A percentile compares a stretch with the other conserved stretches of the same genome.
Evolutionary conservation across 2,113 vertebrate genomes (phyloP).

Genomic region (Coracopsis vasa): DNA sequence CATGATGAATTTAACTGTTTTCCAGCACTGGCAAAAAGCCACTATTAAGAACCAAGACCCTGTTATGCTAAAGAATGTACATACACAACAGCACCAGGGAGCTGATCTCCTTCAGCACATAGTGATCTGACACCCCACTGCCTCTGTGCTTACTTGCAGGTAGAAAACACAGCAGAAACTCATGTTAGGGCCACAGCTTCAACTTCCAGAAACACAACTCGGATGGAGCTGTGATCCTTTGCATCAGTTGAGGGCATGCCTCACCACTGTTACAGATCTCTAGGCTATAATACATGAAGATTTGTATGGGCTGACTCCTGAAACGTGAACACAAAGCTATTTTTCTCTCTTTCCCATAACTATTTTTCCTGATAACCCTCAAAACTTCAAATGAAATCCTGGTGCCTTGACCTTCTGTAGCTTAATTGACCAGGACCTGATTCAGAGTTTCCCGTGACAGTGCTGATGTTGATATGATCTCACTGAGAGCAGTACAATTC

Average conservation of each 20-base stretch:
- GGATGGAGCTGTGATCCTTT: background rate
- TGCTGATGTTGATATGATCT: constrained; percentile 5
- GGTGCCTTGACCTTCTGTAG: background rate
- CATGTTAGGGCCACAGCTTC: background rate
- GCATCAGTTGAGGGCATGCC: background rate
- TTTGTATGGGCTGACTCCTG: background rate
- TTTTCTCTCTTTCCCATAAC: background rate
- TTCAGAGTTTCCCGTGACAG: background rate
- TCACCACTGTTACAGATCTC: rapidly evolving
- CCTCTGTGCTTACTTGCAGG: background rate
- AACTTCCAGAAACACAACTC: background rate
- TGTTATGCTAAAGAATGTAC: background rate
- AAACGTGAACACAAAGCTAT: background rate
- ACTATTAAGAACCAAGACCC: background rate
- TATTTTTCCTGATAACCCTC: background rate
- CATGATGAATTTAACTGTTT: background rate
- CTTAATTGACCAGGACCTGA: background rate
- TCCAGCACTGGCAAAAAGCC: background rate
- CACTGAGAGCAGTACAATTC: background rate
- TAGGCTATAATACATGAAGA: background rate
- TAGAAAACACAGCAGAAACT: background rate
- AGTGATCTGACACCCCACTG: background rate
- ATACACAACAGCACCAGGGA: background rate
- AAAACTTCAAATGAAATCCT: background rate
- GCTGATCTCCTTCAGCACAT: background rate